Percentiles rank a stretch among this genome's conserved stretches.
Conservation (phyloP, 2,888 invertebrate genomes). For the Ganaspis brasiliensis region DNA sequence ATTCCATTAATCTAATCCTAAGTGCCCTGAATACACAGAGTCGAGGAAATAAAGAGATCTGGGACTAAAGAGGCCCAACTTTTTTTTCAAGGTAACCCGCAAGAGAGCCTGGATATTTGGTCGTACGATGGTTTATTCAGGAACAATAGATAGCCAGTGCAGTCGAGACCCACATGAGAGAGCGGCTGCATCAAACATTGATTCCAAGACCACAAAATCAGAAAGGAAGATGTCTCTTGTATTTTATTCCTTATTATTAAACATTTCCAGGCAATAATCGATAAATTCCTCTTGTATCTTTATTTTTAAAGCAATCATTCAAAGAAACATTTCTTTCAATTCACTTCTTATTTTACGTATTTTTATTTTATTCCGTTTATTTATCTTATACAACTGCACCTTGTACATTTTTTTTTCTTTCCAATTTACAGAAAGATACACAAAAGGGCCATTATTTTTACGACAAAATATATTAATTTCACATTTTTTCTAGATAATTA, state of each 20-base stretch:
- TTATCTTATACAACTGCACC: too few relatives aligned
- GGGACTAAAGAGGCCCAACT: conserved; percentile 47
- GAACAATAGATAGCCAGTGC: conserved; percentile 72
- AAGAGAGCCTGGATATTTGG: conserved; percentile 66
- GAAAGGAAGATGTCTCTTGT: conserved; percentile 63
- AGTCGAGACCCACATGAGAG: conserved; percentile 70
- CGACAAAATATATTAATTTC: too few relatives aligned
- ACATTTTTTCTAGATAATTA: too few relatives aligned
- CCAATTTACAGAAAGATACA: too few relatives aligned
- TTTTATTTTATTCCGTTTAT: too few relatives aligned
- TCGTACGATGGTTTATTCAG: conserved; percentile 75
- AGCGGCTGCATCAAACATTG: conserved; percentile 72
- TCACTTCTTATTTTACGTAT: not conserved
- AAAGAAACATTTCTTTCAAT: not conserved
- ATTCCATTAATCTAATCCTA: conserved; percentile 55
- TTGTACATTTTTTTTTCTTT: too few relatives aligned
- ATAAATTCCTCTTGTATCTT: too few relatives aligned
- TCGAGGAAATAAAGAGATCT: conserved; percentile 60
- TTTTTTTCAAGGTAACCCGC: conserved; percentile 59
- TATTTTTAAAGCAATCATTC: too few relatives aligned
- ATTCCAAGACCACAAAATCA: conserved; percentile 62
- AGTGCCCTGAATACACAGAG: conserved; percentile 42
- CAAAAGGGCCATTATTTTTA: too few relatives aligned
- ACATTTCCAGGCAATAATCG: not conserved
- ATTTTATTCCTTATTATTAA: conserved; percentile 56